These are phyloP conservation scores for Corydoras maculifer DNA, from an alignment of 2,113 vertebrate genomes.

Conservation along the genomic window DNA sequence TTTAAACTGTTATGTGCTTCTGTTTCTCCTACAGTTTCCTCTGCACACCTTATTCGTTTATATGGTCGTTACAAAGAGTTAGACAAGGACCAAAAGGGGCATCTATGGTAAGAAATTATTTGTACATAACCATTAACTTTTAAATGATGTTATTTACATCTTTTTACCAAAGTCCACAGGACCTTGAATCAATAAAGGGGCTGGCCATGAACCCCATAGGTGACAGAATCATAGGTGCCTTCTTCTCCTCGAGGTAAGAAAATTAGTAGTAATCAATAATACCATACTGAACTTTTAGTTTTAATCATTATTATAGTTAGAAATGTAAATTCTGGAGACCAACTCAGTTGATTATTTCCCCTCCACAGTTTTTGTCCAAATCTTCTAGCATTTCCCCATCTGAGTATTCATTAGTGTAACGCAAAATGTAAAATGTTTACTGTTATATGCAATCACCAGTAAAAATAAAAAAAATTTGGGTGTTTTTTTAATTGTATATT, in stretches of 20 bases:
- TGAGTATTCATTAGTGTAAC: too few relatives aligned
- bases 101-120: conserved; percentile 58
- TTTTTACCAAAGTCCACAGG: conserved; percentile 52
- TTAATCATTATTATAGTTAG: too few relatives aligned
- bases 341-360: too few relatives aligned
- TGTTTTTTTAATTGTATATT: too few relatives aligned
- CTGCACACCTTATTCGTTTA: conserved; percentile 63
- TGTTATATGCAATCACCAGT: too few relatives aligned
- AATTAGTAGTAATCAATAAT: too few relatives aligned
- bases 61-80: conserved; percentile 63
- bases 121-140: neutral
- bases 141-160: neutral
- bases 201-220: conserved; percentile 71
- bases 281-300: too few relatives aligned
- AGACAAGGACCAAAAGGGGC: conserved; percentile 64
- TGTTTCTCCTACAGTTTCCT: conserved; percentile 52
- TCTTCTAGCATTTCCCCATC: too few relatives aligned
- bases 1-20: neutral
- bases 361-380: too few relatives aligned
- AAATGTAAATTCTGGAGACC: too few relatives aligned
- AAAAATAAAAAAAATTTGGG: too few relatives aligned
- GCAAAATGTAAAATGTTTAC: too few relatives aligned
- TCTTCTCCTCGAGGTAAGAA: conserved; percentile 65
- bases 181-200: conserved; percentile 60
- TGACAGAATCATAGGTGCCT: conserved; percentile 69